Base-by-base conservation (phyloP, 2,113 vertebrate species). In the Camelus bactrianus region DNA sequence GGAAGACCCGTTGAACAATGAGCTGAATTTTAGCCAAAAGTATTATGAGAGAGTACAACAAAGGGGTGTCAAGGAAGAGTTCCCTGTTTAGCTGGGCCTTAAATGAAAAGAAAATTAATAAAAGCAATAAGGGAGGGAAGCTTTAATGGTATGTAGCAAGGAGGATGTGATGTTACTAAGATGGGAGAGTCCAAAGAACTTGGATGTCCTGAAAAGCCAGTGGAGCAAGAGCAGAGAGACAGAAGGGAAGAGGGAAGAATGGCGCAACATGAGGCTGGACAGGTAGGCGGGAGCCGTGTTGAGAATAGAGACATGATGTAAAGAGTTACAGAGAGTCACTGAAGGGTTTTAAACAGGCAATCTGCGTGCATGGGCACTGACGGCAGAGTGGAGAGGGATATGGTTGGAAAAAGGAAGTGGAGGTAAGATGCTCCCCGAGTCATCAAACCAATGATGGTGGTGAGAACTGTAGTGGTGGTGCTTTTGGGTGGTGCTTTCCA, bases 11-110 rank as follows among this genome's bases (percentile, higher is more conserved):
- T 12, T 30, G 69, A 50, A 56, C 22, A 56, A 10, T 73, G 38
- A 46, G 54, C 35, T 93, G n/a, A 65, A 93, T 91, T 80, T 93
- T 65, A 85, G 13, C n/a, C 50, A 32, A 54, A 84, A 81, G 6
- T 38, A 17, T 75, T 79, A 35, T 50, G 19, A 75, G 50, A 72
- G 17, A 77, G 19, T 4, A 22, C 75, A 60, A 75, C 38, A 87
- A 73, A 42, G 19, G 9, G 42, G 38, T 7, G 1, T n/a, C 64
- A 46, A 28, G 20, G n/a, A 54, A 56, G 65, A 67, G 38, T 81
- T 67, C 15, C 19, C 16, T 42, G 0, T 60, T 52, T 50, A 75
- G 81, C 73, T 86, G 80, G 81, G 65, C 17, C 52, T 75, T 50
- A 32, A 56, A 38, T 38, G 48, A 15, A 92, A 90, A 88, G 38